These are phyloP conservation scores for Linyphia triangularis DNA, from an alignment of 2,888 invertebrate genomes.

Conservation along the genomic window DNA sequence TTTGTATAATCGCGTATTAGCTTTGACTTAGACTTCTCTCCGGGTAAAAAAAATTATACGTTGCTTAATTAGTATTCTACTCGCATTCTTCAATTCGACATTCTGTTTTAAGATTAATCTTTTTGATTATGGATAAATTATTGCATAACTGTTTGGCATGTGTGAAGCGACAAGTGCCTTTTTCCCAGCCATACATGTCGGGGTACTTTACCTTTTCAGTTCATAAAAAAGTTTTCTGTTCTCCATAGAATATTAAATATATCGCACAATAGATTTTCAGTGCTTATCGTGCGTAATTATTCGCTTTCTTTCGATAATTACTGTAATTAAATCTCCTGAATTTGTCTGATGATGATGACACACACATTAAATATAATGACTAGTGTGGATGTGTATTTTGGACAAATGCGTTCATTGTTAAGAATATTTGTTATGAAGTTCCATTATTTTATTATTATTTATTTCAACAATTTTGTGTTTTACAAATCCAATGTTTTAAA, in stretches of 20 bases:
- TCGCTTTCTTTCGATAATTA: background rate
- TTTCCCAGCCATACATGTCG: background rate
- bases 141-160: background rate
- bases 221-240: background rate
- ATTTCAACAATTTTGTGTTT: too few relatives aligned
- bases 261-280: background rate
- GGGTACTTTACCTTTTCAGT: background rate
- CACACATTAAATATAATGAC: too few relatives aligned
- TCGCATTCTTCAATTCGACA: background rate
- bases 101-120: background rate
- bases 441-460: too few relatives aligned
- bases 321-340: background rate
- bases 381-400: too few relatives aligned
- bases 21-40: too few relatives aligned
- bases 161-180: background rate
- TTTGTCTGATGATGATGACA: background rate
- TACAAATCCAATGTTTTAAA: too few relatives aligned
- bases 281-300: background rate
- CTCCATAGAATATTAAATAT: background rate
- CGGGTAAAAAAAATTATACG: too few relatives aligned
- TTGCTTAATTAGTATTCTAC: background rate
- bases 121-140: background rate
- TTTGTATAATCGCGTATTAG: too few relatives aligned
- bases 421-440: too few relatives aligned
- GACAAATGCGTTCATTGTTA: too few relatives aligned